Conservation (phyloP, 2,113 vertebrate genomes). For the Colistium nudipinnis region DNA sequence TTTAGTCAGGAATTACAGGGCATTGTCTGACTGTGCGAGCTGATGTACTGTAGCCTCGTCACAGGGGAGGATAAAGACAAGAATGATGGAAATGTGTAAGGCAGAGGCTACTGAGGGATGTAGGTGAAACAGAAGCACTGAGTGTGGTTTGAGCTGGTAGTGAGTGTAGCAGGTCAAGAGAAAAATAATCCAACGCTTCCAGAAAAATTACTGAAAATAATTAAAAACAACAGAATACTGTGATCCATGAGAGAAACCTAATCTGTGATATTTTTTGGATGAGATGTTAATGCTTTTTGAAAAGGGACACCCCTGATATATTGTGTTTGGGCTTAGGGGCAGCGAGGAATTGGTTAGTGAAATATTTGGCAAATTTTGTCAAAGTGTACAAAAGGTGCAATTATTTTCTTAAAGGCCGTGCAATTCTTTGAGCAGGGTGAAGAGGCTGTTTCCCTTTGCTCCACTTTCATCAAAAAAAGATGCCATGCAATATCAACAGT, state of each 20-base stretch:
- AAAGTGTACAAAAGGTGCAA: slow-evolving; percentile 35
- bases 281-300: too few relatives aligned
- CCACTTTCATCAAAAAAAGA: slow-evolving; percentile 9
- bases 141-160: slow-evolving; percentile 14
- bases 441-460: background rate
- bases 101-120: background rate
- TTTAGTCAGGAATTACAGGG: slow-evolving; percentile 60
- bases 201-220: slow-evolving; percentile 37
- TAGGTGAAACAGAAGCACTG: background rate
- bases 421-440: slow-evolving; percentile 34
- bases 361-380: slow-evolving; percentile 25
- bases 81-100: background rate
- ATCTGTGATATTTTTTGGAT: background rate
- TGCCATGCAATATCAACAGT: slow-evolving; percentile 15
- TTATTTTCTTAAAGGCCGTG: slow-evolving; percentile 28
- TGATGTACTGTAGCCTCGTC: slow-evolving; percentile 26
- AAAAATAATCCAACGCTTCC: slow-evolving; percentile 63
- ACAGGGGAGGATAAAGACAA: slow-evolving; percentile 2
- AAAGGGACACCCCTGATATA: slow-evolving; percentile 2
- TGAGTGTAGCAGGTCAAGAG: slow-evolving; percentile 47
- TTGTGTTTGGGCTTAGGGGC: slow-evolving; percentile 15
- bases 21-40: slow-evolving; percentile 49
- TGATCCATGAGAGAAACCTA: slow-evolving; percentile 51
- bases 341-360: slow-evolving; percentile 17
- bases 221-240: slow-evolving; percentile 68